Evolutionary conservation across 2,113 vertebrate species (phyloP), one percentile per base, ranked within the genome.

Genomic region (Synodontis membranacea): DNA sequence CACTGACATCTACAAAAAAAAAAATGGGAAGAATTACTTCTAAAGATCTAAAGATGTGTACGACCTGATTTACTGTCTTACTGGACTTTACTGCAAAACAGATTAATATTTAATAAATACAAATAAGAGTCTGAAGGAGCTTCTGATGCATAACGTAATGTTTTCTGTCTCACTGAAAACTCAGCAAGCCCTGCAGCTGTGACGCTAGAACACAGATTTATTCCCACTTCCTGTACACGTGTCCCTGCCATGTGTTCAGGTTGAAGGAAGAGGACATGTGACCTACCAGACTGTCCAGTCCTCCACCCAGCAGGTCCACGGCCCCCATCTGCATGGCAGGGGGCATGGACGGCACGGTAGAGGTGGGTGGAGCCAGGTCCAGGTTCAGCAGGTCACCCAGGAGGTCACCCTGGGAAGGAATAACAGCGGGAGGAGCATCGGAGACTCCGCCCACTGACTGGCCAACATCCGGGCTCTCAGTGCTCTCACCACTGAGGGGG

Each of bases 301-400:
- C 98, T 0, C 97, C 96, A 1, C 97, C 97, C 0, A 99, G 97
- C 44, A 99, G 96, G 89, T 99, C 97, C 94, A 99, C 95, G 0
- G 96, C 96, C 0, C 96, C 97, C 96, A 99, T 95, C 88, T 97
- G 98, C 91, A 98, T 94, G 5, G 95, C 87, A n/a, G 97, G 23
- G 23, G 95, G 87, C 4, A 96, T 60, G 1, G 96, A 94, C 0
- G 97, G 96, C n/a, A 95, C 96, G 0, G 92, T 95, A 15, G 96
- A 93, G 62, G 96, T 93, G 0, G 98, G 96, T 0, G 97, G 97
- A 0, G 96, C 96, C 34, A 99, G 93, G 91, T 99, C 98, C 84
- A 99, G 94, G 93, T 99, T 99, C 48, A 99, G 95, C 60, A 99
- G 95, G 92, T 99, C 98, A 0, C 97, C 97, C 48, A 99, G 92